Evolutionary conservation across 1,140 invertebrate genomes (phyloP), one percentile per base, ranked within the genome.

Genomic region (Pachyrhynchus sulphureomaculatus): DNA sequence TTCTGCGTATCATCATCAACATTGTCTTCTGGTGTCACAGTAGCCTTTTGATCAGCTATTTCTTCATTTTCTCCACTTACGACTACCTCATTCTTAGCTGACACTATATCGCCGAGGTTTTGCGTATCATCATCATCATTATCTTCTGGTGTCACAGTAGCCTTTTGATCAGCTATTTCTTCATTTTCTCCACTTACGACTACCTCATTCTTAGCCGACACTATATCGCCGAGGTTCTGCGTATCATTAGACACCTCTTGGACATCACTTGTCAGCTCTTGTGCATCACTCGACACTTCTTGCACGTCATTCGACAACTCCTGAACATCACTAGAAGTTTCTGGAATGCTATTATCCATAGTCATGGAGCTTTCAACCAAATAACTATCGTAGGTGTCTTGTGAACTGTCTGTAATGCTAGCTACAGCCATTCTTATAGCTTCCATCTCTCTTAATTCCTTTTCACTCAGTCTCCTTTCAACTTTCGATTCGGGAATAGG

Each of bases 391-490:
- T 56, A 56, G 29, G 51, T 56, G 24, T 55, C 52, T 45, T 61
- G 36, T n/a, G 65, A 64, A 56, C 48, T 44, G 41, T 65, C 62
- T 6, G 57, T 67, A 12, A 61, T 67, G 15, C 65, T 67, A 26
- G 60, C 55, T 1, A 65, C 67, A 15, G 64, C 62, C 45, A 56
- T 59, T 41, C 56, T 54, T 2, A 67, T 44, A n/a, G 65, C 62
- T 49, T 67, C 65, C 60, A 67, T 67, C 39, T 64, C 58, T 57
- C 51, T 37, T 6, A 61, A 51, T 32, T 67, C 63, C 33, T 65
- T 65, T 4, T 67, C 66, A 33, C 52, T 65, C 48, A 65, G 10
- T 10, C 15, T 23, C 12, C 34, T 32, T 23, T 52, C 52, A 17
- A 26, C 37, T 20, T 15, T 34, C n/a, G n/a, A n/a, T 18, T 59